Evolutionary conservation across 2,797 vertebrate species (phyloP).

Genomic region (Anolis apletophallus): DNA sequence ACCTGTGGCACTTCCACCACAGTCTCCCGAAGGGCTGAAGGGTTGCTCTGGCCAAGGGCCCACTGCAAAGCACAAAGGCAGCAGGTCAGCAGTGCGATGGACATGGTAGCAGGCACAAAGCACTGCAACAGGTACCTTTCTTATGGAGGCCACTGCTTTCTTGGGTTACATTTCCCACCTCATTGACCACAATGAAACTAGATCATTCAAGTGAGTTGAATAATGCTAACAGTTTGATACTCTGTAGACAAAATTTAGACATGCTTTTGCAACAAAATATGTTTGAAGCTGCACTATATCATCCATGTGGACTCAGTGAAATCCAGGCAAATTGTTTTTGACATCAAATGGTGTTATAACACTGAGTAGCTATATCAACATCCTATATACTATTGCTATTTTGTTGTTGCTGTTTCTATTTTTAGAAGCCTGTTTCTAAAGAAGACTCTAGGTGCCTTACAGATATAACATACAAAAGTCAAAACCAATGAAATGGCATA

Average conservation of each 20-base stretch:
- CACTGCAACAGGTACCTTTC: not conserved
- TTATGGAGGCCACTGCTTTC: not conserved
- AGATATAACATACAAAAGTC: no score
- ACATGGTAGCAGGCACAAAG: not conserved
- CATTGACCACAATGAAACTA: not conserved
- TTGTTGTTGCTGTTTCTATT: no score
- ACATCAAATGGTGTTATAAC: conserved; percentile 61
- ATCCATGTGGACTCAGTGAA: no score
- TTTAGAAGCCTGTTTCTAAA: no score
- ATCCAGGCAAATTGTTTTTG: no score
- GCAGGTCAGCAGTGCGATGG: not conserved
- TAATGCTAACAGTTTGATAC: not conserved
- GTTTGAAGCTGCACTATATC: no score
- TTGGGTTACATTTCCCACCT: not conserved
- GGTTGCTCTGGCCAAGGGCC: conserved; percentile 76
- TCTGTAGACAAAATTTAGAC: not conserved
- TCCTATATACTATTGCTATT: no score
- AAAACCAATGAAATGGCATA: no score
- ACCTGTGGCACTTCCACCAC: conserved; percentile 73
- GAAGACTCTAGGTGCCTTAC: no score
- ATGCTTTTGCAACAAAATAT: not conserved
- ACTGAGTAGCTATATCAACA: conserved; percentile 66
- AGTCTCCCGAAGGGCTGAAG: conserved; percentile 73
- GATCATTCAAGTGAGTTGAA: not conserved
- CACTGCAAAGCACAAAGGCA: conserved; percentile 56